Percentiles rank a stretch among this genome's conserved stretches.
These are phyloP conservation scores for Rattus rattus DNA, from an alignment of 2,113 vertebrate genomes.

Conservation along the genomic window DNA sequence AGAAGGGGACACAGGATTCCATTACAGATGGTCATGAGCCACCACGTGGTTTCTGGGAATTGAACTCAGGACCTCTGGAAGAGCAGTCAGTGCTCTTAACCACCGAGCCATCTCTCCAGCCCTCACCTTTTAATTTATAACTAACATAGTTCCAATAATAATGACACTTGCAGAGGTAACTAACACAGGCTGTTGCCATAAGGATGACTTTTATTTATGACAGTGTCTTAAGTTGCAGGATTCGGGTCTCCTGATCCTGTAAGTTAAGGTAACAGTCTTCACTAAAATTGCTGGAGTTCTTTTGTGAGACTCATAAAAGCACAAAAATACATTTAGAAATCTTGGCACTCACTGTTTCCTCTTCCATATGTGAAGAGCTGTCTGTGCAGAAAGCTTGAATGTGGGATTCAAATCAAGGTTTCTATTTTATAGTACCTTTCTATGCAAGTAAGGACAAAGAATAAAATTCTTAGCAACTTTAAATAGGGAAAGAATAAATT, in stretches of 20 bases:
- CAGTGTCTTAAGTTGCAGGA: not conserved
- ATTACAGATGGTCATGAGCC: no score
- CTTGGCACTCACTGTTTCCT: not conserved
- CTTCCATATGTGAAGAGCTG: not conserved
- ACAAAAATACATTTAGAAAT: not conserved
- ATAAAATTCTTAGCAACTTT: conserved; percentile 18
- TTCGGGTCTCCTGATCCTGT: not conserved
- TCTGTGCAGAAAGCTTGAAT: not conserved
- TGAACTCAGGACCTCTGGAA: no score
- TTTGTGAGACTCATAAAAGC: not conserved
- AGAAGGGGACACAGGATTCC: no score
- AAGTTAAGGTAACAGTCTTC: not conserved
- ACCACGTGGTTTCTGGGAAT: no score
- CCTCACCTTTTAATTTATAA: not conserved
- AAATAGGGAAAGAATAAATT: not conserved
- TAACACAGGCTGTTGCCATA: not conserved
- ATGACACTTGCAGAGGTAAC: conserved; percentile 1
- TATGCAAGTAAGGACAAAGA: conserved; percentile 33
- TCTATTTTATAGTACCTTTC: not conserved
- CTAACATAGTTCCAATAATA: conserved; percentile 23
- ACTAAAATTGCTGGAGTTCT: not conserved
- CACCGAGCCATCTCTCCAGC: no score
- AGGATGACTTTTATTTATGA: conserved; percentile 14
- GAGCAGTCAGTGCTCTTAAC: no score
- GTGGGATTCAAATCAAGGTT: conserved; percentile 12